phyloP scores from a whole-genome alignment of 2,113 vertebrate species.

The Eubucco bourcierii region DNA sequence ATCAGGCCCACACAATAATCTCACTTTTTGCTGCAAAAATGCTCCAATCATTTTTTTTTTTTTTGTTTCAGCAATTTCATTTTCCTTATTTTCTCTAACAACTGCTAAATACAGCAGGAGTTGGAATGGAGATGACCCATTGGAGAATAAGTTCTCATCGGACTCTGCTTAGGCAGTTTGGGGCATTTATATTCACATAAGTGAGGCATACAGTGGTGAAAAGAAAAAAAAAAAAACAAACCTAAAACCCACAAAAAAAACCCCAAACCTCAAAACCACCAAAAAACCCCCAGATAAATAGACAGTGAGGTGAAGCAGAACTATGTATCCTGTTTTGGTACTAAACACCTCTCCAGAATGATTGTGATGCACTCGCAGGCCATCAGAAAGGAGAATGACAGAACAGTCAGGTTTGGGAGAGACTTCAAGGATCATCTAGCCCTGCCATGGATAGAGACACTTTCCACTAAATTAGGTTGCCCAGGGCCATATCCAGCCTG shows the following conservation, averaged over 20 bases:
- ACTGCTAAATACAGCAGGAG: constrained; percentile 18
- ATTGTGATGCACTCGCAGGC: neutral
- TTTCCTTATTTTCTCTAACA: constrained; percentile 33
- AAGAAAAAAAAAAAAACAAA: neutral
- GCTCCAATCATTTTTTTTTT: constrained; percentile 26
- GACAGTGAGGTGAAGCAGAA: neutral
- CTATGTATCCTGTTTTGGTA: neutral
- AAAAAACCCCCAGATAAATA: no score
- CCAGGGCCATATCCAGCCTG: no score
- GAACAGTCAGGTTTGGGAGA: no score
- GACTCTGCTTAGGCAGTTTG: neutral
- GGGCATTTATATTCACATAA: neutral
- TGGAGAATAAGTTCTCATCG: neutral
- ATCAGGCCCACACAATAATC: neutral
- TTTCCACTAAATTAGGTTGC: no score
- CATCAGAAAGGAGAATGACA: neutral
- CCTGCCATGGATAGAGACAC: no score
- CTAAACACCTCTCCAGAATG: neutral
- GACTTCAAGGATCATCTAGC: no score
- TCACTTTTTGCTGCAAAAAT: constrained; percentile 13
- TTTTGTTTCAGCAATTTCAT: neutral
- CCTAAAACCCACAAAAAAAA: no score
- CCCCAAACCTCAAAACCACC: no score
- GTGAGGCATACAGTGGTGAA: neutral
- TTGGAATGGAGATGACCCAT: neutral